Percentiles rank a stretch among this genome's conserved stretches.
phyloP scores from a whole-genome alignment of 2,888 invertebrate genomes.

The Folsomia manolachei region DNA sequence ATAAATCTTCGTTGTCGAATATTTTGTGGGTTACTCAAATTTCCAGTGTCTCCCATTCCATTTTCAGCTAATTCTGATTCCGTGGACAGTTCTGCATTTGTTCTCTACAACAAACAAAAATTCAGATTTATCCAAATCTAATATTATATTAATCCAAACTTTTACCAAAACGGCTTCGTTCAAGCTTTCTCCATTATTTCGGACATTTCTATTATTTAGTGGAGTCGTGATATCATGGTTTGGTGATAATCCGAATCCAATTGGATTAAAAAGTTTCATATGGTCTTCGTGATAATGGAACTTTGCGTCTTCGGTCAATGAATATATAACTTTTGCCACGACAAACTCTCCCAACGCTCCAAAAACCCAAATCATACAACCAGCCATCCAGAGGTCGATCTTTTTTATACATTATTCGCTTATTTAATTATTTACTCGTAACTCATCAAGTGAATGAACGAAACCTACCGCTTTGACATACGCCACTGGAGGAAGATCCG shows the following conservation, averaged over 20 bases:
- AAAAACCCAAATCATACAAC: slow-evolving; percentile 82
- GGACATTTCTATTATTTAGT: background rate
- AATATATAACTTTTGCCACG: slow-evolving; percentile 75
- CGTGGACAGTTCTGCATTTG: background rate
- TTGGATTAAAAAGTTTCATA: slow-evolving; percentile 50
- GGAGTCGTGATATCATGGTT: background rate
- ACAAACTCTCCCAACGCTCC: slow-evolving; percentile 79
- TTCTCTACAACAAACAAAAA: background rate
- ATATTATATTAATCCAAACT: slow-evolving; percentile 49
- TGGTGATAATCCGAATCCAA: background rate
- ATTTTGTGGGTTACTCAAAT: background rate
- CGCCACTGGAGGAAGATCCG: slow-evolving; percentile 80
- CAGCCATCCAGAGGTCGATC: slow-evolving; percentile 63
- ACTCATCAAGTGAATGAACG: background rate
- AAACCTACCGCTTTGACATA: slow-evolving; percentile 66
- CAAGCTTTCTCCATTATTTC: background rate
- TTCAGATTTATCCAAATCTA: background rate
- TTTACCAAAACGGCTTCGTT: slow-evolving; percentile 53
- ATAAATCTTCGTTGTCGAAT: background rate
- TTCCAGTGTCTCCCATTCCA: background rate
- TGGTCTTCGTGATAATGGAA: slow-evolving; percentile 54
- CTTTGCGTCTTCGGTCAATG: slow-evolving; percentile 59
- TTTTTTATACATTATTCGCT: background rate
- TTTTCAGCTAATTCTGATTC: background rate
- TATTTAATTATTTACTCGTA: background rate